phyloP scores from a whole-genome alignment of 2,888 invertebrate genomes.

The Malacosoma neustria region DNA sequence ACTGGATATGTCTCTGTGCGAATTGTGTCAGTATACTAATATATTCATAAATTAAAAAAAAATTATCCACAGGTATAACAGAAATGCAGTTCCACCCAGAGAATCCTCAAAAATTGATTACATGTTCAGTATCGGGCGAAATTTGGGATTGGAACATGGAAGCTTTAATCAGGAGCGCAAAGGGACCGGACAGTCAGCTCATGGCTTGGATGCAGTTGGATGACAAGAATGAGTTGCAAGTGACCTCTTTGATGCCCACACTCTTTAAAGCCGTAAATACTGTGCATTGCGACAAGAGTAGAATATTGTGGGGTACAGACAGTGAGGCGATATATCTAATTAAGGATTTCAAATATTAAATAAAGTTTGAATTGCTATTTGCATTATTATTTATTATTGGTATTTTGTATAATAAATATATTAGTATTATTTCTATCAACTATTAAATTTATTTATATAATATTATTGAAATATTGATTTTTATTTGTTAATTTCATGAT shows the following conservation, averaged over 20 bases:
- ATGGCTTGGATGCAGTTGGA: constrained; percentile 81
- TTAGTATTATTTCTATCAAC: constrained; percentile 11
- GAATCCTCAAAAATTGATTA: constrained; percentile 88
- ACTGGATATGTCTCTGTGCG: too few species aligned
- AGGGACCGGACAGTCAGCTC: constrained; percentile 41
- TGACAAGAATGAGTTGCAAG: constrained; percentile 79
- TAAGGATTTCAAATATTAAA: constrained; percentile 74
- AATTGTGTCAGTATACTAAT: too few species aligned
- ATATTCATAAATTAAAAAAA: too few species aligned
- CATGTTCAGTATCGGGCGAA: constrained; percentile 87
- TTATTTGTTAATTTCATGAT: too few species aligned
- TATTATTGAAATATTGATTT: too few species aligned
- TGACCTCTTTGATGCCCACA: constrained; percentile 82
- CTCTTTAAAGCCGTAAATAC: constrained; percentile 88
- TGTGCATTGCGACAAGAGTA: constrained; percentile 83
- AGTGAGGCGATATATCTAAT: constrained; percentile 91
- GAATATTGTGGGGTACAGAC: constrained; percentile 88
- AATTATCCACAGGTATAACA: constrained; percentile 77
- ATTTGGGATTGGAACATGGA: constrained; percentile 93
- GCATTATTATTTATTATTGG: constrained; percentile 1
- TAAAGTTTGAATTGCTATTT: neutral
- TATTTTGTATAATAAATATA: constrained; percentile 4
- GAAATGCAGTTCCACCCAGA: constrained; percentile 92
- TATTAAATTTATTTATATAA: constrained; percentile 6
- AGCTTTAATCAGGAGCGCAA: constrained; percentile 49